Base-by-base conservation (phyloP, 2,888 invertebrate species). In the Pachycephus smyrnensis region DNA sequence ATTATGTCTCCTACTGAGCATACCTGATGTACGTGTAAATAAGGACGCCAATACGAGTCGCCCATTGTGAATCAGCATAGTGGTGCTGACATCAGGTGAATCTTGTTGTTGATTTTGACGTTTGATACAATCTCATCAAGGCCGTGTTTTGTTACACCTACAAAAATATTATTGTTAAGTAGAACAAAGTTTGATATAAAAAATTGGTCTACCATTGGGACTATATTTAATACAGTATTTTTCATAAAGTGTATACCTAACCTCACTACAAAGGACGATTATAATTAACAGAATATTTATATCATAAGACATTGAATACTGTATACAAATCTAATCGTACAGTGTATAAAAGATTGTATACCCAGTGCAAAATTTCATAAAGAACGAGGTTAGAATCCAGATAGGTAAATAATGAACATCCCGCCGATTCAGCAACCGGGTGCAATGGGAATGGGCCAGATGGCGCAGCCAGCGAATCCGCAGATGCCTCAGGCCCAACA, bases 381-480 rank as follows among this genome's bases (percentile, higher is more conserved):
- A 55, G 55, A 55, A 55, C 23, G 55, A 55, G 55, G 55, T 55
- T 55, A 55, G 55, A 55, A 55, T 55, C 55, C 23, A 55, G 23
- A 23, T 55, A 55, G 80, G 36, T 74, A 4, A 35, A 77, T 73
- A 23, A 91, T 92, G 91, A 91, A 91, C 69, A 90, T 89, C 74
- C 86, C 90, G 11, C 86, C 89, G 33, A 90, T 91, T 77, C 91
- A 90, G 76, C 91, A 91, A 84, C 74, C 85, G 11, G 89, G 90
- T 12, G 83, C 88, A 11, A 89, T 92, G 83, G 88, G 91, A 3
- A 90, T 91, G 82, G 88, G 90, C 31, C 89, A 88, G 68, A 91
- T 92, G 85, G 86, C 89, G 0, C 91, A 91, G 74, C 79, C 86
- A 4, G 82, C 86, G 23, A 90, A 90, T 82, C 82, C 88, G 35